Percentiles rank a stretch among this genome's conserved stretches.
Conservation (phyloP, 2,888 invertebrate species). For the Hoplodrina ambigua region DNA sequence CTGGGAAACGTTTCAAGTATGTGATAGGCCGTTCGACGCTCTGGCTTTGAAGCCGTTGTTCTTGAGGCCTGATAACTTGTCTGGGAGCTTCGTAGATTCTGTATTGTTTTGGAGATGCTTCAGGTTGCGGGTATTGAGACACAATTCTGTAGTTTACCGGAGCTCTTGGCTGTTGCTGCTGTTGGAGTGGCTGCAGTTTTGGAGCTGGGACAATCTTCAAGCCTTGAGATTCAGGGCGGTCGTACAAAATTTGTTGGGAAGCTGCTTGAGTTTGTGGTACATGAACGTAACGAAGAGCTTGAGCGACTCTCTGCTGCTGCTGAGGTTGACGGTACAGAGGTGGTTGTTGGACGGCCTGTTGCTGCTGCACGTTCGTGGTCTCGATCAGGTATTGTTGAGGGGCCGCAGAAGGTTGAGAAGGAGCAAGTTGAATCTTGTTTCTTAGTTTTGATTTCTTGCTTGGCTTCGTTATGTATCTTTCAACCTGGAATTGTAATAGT, state of each 20-base stretch:
- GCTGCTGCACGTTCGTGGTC: conserved; percentile 86
- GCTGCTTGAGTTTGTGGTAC: conserved; percentile 78
- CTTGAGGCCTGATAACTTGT: conserved; percentile 76
- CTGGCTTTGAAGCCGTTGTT: conserved; percentile 77
- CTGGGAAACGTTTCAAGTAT: conserved; percentile 84
- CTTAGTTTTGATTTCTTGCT: conserved; percentile 85
- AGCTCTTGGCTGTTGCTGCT: conserved; percentile 68
- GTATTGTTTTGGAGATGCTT: conserved; percentile 84
- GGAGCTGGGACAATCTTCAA: conserved; percentile 87
- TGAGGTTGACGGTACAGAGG: conserved; percentile 72
- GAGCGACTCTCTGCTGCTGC: conserved; percentile 75
- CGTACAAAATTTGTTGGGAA: conserved; percentile 75
- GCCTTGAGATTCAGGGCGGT: conserved; percentile 84
- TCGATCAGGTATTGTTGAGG: conserved; percentile 89
- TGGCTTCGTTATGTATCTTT: conserved; percentile 83
- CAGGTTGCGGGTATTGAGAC: conserved; percentile 82
- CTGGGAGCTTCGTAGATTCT: conserved; percentile 81
- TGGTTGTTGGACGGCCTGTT: conserved; percentile 68
- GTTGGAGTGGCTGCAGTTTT: conserved; percentile 75
- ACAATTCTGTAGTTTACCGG: conserved; percentile 78
- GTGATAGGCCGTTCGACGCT: conserved; percentile 82
- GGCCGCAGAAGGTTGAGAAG: conserved; percentile 77
- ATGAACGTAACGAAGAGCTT: conserved; percentile 59
- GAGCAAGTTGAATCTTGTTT: conserved; percentile 76
- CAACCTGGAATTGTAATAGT: conserved; percentile 76